phyloP scores from a whole-genome alignment of 2,797 vertebrate genomes.

The Pogonophryne albipinna region DNA sequence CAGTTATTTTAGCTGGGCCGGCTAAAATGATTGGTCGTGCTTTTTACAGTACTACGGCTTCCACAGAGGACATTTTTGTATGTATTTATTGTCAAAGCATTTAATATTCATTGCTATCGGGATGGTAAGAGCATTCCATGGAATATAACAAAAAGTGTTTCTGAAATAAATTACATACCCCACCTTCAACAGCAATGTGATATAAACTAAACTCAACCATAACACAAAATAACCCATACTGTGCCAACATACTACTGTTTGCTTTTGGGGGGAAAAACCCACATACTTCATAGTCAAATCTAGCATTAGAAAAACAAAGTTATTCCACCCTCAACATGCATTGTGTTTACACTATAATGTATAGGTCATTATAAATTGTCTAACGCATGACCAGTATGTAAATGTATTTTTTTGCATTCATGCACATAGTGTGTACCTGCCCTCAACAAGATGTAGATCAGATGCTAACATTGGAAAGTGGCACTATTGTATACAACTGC shows the following conservation, averaged over 20 bases:
- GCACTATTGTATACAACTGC: neutral
- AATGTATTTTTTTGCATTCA: constrained; percentile 36
- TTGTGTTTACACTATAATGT: constrained; percentile 26
- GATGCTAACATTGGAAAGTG: constrained; percentile 5
- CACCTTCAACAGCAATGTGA: too few relatives aligned
- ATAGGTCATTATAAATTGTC: neutral
- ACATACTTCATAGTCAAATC: neutral
- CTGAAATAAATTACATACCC: too few relatives aligned
- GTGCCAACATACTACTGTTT: neutral
- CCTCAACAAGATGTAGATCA: constrained; percentile 18
- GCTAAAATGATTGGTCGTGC: too few relatives aligned
- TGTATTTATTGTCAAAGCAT: too few relatives aligned
- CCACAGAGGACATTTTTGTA: too few relatives aligned
- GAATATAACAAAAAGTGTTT: too few relatives aligned
- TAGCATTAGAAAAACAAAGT: neutral
- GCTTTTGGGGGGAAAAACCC: neutral
- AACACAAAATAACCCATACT: neutral
- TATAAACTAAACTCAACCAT: neutral
- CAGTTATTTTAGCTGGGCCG: too few relatives aligned
- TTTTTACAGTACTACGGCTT: too few relatives aligned
- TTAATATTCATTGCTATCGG: too few relatives aligned
- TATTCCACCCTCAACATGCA: neutral
- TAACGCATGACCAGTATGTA: constrained; percentile 3
- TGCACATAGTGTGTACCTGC: constrained; percentile 8
- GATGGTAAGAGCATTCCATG: too few relatives aligned